phyloP scores from a whole-genome alignment of 1,140 invertebrate species.

The Meloidogyne exigua region DNA sequence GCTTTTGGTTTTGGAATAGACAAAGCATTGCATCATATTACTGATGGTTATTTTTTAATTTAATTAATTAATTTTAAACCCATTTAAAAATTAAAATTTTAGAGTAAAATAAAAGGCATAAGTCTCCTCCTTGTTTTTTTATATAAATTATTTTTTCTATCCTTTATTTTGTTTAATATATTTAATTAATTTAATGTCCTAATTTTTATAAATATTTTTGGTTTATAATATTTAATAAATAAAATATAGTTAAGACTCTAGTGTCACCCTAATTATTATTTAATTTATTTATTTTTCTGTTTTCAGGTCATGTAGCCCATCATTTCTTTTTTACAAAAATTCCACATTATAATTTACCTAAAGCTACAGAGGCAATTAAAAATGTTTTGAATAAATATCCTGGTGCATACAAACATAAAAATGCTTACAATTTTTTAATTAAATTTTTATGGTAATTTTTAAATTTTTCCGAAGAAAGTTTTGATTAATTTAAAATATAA shows the following conservation, averaged over 20 bases:
- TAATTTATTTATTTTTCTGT: too few relatives aligned
- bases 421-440: conserved; percentile 51
- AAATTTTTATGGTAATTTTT: conserved; percentile 45
- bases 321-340: conserved; percentile 66
- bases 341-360: conserved; percentile 66
- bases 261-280: too few relatives aligned
- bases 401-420: conserved; percentile 53
- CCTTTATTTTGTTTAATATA: too few relatives aligned
- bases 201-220: too few relatives aligned
- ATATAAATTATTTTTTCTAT: too few relatives aligned
- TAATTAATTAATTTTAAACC: too few relatives aligned
- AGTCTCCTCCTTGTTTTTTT: too few relatives aligned
- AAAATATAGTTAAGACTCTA: too few relatives aligned
- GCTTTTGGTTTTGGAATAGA: conserved; percentile 65
- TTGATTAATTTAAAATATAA: neutral
- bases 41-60: too few relatives aligned
- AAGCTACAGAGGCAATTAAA: conserved; percentile 63
- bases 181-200: neutral
- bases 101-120: too few relatives aligned
- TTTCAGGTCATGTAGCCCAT: conserved; percentile 65
- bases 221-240: too few relatives aligned
- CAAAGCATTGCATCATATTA: conserved; percentile 65
- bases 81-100: too few relatives aligned
- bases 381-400: conserved; percentile 54
- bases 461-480: neutral